Base-by-base conservation (phyloP, 2,797 vertebrate genomes). In the Pelochelys cantorii region DNA sequence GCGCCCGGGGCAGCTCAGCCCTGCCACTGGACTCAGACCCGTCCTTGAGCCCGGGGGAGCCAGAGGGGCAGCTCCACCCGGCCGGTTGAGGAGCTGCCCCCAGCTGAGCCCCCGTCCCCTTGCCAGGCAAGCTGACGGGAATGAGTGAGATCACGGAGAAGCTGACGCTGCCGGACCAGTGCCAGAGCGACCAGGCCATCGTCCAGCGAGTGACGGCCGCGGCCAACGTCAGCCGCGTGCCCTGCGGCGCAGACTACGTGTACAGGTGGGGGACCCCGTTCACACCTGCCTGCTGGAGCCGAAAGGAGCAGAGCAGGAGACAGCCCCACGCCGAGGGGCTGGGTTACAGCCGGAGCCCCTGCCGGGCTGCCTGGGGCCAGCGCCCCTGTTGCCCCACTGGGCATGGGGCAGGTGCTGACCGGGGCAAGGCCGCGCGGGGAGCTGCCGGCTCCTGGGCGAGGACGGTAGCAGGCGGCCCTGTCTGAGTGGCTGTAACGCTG, bases 121-220 rank as follows among this genome's bases (percentile, higher is more conserved):
- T 91, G 92, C 68, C 97, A 99, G 99, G 99, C 96, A 99, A 99
- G 98, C 98, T 99, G 95, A 99, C 98, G 11, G 99, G 99, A 22
- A 99, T 99, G 99, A 99, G 99, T 0, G 99, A 99, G 97, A 99
- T 99, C 98, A 98, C 98, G 0, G 99, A 99, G 98, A 99, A 98
- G 96, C 94, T 99, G 89, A 98, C 60, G 0, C 97, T 99, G 94
- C 98, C 98, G 0, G 97, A 97, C 13, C 97, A 98, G 55, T 99
- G 98, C 94, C 97, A 94, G 90, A 99, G 97, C 0, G 99, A 99
- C 90, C 99, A 99, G 4, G 3, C 97, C 81, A 98, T 99, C 31
- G 98, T 99, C 84, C 99, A 99, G 97, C 98, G 98, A 97, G 99
- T 99, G 94, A 99, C 98, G 1, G 91, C 97, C 0, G 98, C 98